Base-by-base conservation (phyloP, 1,140 invertebrate species). In the Hesperophylax magnus region DNA sequence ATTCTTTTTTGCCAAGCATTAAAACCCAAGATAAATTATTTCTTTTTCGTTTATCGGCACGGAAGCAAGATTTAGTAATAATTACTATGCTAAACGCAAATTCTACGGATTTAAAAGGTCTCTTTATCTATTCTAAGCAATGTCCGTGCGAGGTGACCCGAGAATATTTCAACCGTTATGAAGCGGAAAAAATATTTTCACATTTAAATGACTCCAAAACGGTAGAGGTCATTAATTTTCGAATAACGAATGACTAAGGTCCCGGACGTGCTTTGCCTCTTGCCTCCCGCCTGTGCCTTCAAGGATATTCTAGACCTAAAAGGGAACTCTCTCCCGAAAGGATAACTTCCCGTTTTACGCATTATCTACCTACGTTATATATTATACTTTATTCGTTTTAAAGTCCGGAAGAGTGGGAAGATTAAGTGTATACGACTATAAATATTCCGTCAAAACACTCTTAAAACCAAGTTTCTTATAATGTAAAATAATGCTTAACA, bases 131-230 rank as follows among this genome's bases (percentile, higher is more conserved):
- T 22, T 9, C 31, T 39, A 71, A 22, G 67, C 67, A 39, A 71
- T 71, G n/a, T 74, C 71, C 71, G 24, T n/a, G 27, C 24, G 54
- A 58, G 53, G 53, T 56, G 71, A 74, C 71, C 71, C 71, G 14
- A 71, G 39, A 74, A 74, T 74, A 56, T 74, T 53, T 58, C 71
- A 74, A 56, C 71, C 71, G 71, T 74, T 56, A 74, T 54, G 53
- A 74, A 54, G 71, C 67, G 53, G 18, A 76, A 79, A 79, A 82
- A 82, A 82, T 82, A 82, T 82, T 79, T 81, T 79, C 78, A 54
- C 77, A 79, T 82, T 82, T 79, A 82, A 82, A 82, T 82, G 61
- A 77, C 78, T 77, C 77, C 65, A 52, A 82, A 81, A 82, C 77
- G 78, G 77, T 77, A 76, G 77, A 77, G 56, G 77, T 71, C 81